These are phyloP conservation scores for Hybos culiciformis DNA, from an alignment of 2,888 invertebrate species.

Conservation along the genomic window DNA sequence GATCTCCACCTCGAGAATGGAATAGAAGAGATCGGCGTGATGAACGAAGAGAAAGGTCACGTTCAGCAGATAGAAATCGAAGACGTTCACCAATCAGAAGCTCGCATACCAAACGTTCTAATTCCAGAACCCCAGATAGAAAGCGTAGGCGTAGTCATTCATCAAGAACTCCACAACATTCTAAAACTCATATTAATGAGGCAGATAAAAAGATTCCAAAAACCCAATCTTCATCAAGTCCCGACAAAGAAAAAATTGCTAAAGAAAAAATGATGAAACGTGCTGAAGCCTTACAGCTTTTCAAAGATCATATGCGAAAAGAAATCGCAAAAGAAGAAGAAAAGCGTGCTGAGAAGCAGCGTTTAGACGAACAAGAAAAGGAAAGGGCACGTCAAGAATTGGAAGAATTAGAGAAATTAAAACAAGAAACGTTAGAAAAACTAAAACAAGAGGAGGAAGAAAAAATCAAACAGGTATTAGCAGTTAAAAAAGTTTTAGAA, in stretches of 20 bases:
- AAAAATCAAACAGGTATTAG: slow-evolving; percentile 20
- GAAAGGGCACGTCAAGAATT: slow-evolving; percentile 30
- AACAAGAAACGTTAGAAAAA: slow-evolving; percentile 31
- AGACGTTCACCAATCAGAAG: slow-evolving; percentile 11
- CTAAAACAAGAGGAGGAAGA: slow-evolving; percentile 31
- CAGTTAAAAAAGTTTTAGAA: slow-evolving; percentile 16
- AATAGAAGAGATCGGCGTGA: slow-evolving; percentile 25
- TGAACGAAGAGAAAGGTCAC: slow-evolving; percentile 23
- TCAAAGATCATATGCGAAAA: slow-evolving; percentile 47
- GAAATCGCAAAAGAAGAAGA: slow-evolving; percentile 43
- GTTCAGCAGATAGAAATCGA: slow-evolving; percentile 23
- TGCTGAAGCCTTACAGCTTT: slow-evolving; percentile 38
- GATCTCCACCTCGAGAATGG: slow-evolving; percentile 24
- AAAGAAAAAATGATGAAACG: slow-evolving; percentile 36
- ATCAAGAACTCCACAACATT: slow-evolving; percentile 17
- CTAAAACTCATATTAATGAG: slow-evolving; percentile 14
- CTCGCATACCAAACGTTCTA: slow-evolving; percentile 12
- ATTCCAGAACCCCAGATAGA: slow-evolving; percentile 12
- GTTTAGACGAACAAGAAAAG: slow-evolving; percentile 29
- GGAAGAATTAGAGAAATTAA: slow-evolving; percentile 31
- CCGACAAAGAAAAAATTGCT: slow-evolving; percentile 26
- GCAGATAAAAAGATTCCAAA: slow-evolving; percentile 16
- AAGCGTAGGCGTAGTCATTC: slow-evolving; percentile 17
- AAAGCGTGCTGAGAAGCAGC: slow-evolving; percentile 38
- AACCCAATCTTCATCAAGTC: slow-evolving; percentile 12